These are phyloP conservation scores for Gallinago jamesoni DNA, from an alignment of 2,113 vertebrate species.

Conservation along the genomic window DNA sequence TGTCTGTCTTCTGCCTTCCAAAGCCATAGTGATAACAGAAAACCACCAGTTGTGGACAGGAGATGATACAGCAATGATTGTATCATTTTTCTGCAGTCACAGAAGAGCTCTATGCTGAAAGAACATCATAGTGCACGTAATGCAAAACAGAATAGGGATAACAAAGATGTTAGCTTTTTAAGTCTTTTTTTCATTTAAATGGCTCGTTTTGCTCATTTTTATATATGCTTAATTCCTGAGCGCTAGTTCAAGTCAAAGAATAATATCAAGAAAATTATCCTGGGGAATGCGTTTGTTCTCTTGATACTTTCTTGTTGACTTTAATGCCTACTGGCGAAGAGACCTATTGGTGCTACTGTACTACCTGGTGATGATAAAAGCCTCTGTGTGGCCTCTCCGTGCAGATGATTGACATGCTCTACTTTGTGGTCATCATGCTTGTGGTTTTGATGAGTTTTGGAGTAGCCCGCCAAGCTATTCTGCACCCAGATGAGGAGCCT, in stretches of 20 bases:
- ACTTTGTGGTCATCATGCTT: constrained; percentile 99
- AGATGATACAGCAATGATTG: neutral
- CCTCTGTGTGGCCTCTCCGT: neutral
- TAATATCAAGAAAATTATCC: neutral
- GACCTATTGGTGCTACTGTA: neutral
- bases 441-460: constrained; percentile 99
- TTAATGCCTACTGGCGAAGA: neutral
- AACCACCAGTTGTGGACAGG: neutral
- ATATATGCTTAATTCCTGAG: neutral
- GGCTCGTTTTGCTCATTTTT: neutral
- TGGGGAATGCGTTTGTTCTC: neutral
- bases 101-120: neutral
- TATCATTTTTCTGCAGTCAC: neutral
- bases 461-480: constrained; percentile 94
- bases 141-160: neutral
- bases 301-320: neutral
- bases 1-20: neutral
- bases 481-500: constrained; percentile 96
- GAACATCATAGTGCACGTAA: neutral
- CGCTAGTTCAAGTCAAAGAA: neutral
- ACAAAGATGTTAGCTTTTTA: neutral
- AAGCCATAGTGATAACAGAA: neutral
- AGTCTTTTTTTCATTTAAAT: neutral
- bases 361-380: neutral
- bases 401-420: constrained; percentile 99